These are phyloP conservation scores for Polypterus bichir DNA, from an alignment of 2,113 vertebrate genomes.

Conservation along the genomic window DNA sequence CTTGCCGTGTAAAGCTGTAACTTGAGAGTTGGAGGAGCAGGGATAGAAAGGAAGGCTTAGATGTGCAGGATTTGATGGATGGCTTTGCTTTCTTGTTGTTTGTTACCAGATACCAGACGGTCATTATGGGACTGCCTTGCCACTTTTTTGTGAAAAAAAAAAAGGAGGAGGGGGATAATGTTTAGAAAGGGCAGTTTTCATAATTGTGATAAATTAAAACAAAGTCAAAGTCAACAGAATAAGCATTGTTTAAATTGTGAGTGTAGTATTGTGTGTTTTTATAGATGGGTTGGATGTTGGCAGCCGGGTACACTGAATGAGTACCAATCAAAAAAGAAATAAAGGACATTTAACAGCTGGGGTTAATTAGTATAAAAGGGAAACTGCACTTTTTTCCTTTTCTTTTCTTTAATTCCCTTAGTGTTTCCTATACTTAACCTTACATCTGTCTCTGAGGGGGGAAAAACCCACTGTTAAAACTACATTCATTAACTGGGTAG, in stretches of 20 bases:
- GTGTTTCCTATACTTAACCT: neutral
- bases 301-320: too few species aligned
- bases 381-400: conserved; percentile 20
- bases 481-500: too few species aligned
- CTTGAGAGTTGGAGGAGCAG: conserved; percentile 81
- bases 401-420: neutral
- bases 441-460: neutral
- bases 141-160: conserved; percentile 32
- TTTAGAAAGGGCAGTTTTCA: conserved; percentile 19
- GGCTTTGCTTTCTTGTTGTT: conserved; percentile 71
- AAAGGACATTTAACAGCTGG: conserved; percentile 30
- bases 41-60: conserved; percentile 70
- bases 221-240: neutral
- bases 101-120: conserved; percentile 72
- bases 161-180: conserved; percentile 19
- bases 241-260: conserved; percentile 1
- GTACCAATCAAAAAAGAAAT: conserved; percentile 16
- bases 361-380: conserved; percentile 31
- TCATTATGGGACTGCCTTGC: conserved; percentile 47
- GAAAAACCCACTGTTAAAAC: too few species aligned
- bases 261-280: neutral
- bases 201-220: conserved; percentile 1
- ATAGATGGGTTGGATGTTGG: neutral
- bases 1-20: conserved; percentile 96
- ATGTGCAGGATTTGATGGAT: conserved; percentile 75